phyloP scores from a whole-genome alignment of 2,113 vertebrate genomes.

The Entomyzon cyanotis region DNA sequence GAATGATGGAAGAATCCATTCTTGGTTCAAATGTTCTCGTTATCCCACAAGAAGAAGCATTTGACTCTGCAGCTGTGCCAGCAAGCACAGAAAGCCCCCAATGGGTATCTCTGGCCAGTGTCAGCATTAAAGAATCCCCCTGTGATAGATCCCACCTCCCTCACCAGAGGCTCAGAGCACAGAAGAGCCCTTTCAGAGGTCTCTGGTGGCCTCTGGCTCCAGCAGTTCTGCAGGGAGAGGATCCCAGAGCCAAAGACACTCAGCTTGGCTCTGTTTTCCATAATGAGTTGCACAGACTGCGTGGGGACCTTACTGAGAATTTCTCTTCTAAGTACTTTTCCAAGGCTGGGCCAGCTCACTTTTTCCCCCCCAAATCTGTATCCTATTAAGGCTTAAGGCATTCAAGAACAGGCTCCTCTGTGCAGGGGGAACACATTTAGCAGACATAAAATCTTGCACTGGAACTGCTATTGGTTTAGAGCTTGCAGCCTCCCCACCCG shows the following conservation, averaged over 20 bases:
- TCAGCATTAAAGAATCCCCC: not conserved
- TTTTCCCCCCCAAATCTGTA: conserved; percentile 2
- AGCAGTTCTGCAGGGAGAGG: not conserved
- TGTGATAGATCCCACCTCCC: not conserved
- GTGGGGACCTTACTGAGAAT: conserved; percentile 10
- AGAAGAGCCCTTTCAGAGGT: conserved; percentile 25
- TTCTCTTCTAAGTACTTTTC: conserved; percentile 51
- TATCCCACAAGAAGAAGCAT: not conserved
- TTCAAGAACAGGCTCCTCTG: conserved; percentile 39
- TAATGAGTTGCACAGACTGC: conserved; percentile 53
- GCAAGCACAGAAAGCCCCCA: not conserved
- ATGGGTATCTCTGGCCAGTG: not conserved
- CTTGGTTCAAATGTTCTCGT: not conserved
- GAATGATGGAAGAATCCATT: not conserved
- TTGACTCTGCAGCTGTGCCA: not conserved
- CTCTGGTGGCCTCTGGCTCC: conserved; percentile 30
- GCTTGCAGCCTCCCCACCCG: not conserved
- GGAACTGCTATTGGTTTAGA: not conserved
- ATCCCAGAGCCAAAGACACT: conserved; percentile 44
- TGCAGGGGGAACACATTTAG: conserved; percentile 7
- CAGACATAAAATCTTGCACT: conserved; percentile 3
- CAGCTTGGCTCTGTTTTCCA: conserved; percentile 20
- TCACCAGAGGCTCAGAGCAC: conserved; percentile 1
- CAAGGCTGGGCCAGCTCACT: conserved; percentile 43
- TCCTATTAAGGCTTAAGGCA: conserved; percentile 35